Percentiles rank a stretch among this genome's conserved stretches.
phyloP scores from a whole-genome alignment of 2,113 vertebrate genomes.

The Brachyhypopomus occidentalis region DNA sequence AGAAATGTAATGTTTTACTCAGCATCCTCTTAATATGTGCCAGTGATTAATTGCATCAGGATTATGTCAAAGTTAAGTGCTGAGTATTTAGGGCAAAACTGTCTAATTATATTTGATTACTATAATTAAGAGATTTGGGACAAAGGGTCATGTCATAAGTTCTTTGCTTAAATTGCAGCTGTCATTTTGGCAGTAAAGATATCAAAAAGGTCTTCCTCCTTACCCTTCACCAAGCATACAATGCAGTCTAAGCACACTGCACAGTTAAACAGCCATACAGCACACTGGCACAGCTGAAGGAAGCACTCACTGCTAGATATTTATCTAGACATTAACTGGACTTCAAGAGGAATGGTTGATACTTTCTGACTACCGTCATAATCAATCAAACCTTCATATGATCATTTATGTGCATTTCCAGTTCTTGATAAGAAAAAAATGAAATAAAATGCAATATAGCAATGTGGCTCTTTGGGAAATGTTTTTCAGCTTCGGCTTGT shows the following conservation, averaged over 20 bases:
- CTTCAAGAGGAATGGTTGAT: neutral
- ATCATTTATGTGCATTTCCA: neutral
- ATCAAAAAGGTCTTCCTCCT: constrained; percentile 34
- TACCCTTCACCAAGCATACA: constrained; percentile 25
- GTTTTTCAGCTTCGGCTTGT: neutral
- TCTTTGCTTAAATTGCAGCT: constrained; percentile 48
- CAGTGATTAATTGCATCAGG: constrained; percentile 50
- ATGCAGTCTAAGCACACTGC: constrained; percentile 1
- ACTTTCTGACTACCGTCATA: neutral
- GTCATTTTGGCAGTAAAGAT: constrained; percentile 50
- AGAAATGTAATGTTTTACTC: constrained; percentile 36
- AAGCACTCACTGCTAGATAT: neutral
- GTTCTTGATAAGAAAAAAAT: neutral
- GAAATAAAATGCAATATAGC: too few relatives aligned
- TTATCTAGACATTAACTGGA: neutral
- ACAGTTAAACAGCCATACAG: constrained; percentile 28
- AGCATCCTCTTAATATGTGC: constrained; percentile 26
- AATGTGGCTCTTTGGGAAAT: too few relatives aligned
- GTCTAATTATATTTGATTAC: constrained; percentile 67
- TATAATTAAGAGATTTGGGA: constrained; percentile 63
- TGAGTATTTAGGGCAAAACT: constrained; percentile 63
- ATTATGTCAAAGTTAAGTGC: constrained; percentile 60
- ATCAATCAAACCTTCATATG: neutral
- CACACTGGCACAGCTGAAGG: constrained; percentile 31
- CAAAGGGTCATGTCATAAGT: constrained; percentile 49